A percentile compares a stretch with the other conserved stretches of the same genome.
Conservation (phyloP, 2,797 vertebrate genomes). For the Sardinella longiceps region DNA sequence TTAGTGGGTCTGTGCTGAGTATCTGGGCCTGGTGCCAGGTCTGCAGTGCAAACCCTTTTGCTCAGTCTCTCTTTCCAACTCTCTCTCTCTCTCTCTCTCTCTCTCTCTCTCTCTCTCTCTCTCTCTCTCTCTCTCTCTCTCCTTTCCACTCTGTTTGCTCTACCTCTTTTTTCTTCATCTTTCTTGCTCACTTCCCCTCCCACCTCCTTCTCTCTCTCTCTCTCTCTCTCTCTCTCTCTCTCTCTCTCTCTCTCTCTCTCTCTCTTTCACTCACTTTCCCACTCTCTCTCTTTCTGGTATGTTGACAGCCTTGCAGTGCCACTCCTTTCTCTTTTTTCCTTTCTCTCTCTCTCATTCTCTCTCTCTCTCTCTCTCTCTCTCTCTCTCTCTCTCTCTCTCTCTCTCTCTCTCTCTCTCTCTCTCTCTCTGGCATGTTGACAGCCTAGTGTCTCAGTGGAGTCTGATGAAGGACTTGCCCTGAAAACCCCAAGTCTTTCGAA, state of each 20-base stretch:
- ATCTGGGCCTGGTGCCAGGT: constrained; percentile 30
- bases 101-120: neutral
- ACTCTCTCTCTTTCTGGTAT: neutral
- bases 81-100: neutral
- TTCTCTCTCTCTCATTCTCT: neutral
- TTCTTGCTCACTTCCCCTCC: neutral
- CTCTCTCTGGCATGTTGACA: neutral
- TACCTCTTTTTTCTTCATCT: neutral
- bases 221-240: constrained; percentile 3
- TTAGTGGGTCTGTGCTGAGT: neutral
- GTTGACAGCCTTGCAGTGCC: neutral
- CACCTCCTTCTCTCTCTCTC: neutral
- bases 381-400: neutral
- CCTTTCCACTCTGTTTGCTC: neutral
- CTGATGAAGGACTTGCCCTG: neutral
- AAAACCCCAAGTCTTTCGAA: neutral
- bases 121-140: neutral
- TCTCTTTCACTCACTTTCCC: neutral
- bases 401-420: neutral
- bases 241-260: neutral
- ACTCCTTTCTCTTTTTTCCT: neutral
- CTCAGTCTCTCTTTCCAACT: neutral
- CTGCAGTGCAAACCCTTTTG: constrained; percentile 25
- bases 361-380: neutral
- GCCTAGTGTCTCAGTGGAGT: neutral